Percentiles rank a stretch among this genome's conserved stretches.
Evolutionary conservation across 2,113 vertebrate species (phyloP).

Genomic region (Anarhynchus alexandrinus): DNA sequence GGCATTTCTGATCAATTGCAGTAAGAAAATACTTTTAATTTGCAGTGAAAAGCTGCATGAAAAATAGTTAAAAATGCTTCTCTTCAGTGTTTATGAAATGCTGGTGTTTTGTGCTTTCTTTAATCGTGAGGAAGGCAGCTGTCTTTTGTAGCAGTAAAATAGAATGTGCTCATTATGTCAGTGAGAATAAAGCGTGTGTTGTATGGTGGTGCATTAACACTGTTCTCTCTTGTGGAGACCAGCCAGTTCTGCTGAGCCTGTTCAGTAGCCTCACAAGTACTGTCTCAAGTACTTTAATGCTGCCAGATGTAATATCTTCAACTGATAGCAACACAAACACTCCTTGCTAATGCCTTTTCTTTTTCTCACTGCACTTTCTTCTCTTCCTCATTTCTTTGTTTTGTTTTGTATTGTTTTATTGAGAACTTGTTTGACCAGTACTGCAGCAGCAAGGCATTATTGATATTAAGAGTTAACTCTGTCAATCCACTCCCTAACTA

Average conservation of each 20-base stretch:
- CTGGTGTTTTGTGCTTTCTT: background rate
- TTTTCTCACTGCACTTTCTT: accelerated
- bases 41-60: background rate
- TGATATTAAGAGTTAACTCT: background rate
- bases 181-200: background rate
- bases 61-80: background rate
- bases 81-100: background rate
- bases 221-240: background rate
- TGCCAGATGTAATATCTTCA: background rate
- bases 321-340: background rate
- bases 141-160: background rate
- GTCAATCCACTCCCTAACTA: background rate
- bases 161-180: background rate
- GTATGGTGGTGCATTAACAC: background rate
- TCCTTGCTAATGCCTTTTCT: background rate
- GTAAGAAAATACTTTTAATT: background rate
- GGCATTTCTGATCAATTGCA: too few relatives aligned
- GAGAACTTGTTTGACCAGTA: background rate
- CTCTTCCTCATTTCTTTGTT: accelerated
- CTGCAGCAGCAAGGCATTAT: background rate
- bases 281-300: background rate
- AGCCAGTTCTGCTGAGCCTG: background rate
- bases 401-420: background rate
- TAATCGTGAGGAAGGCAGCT: background rate
- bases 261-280: background rate